Evolutionary conservation across 2,113 vertebrate species (phyloP).

Genomic region (Ailurus styani): DNA sequence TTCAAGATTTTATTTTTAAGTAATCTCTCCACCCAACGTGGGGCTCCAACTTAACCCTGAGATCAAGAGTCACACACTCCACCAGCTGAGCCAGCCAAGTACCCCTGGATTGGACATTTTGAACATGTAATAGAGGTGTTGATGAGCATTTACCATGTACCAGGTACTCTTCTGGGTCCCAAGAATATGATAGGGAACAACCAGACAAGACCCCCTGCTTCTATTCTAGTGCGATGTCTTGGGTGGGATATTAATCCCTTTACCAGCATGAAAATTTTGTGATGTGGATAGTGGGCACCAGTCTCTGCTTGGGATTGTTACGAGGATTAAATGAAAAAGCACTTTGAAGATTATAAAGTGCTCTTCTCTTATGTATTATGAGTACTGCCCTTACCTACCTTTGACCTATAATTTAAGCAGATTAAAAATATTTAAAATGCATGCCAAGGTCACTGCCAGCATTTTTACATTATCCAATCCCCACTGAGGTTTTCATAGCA

Average conservation of each 20-base stretch:
- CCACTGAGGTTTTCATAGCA: background rate
- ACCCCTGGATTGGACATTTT: background rate
- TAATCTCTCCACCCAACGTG: background rate
- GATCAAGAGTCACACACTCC: background rate
- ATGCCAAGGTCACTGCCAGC: background rate
- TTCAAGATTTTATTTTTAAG: background rate
- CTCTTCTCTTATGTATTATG: background rate
- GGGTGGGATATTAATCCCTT: background rate
- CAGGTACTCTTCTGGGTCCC: background rate
- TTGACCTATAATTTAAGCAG: background rate
- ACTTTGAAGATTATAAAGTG: background rate
- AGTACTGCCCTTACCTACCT: background rate
- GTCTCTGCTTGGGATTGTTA: background rate
- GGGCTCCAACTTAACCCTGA: background rate
- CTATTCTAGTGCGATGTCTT: background rate
- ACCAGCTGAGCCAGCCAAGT: background rate
- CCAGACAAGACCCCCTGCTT: background rate
- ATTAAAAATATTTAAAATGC: constrained; percentile 14
- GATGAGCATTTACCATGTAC: background rate
- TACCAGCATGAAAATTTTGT: background rate
- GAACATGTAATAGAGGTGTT: background rate
- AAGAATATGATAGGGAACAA: background rate
- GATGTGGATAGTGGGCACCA: background rate
- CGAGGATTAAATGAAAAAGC: background rate
- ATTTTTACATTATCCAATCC: background rate